Base-by-base conservation (phyloP, 64 coral and sea anemone species). In the Trachythela sp. region DNA sequence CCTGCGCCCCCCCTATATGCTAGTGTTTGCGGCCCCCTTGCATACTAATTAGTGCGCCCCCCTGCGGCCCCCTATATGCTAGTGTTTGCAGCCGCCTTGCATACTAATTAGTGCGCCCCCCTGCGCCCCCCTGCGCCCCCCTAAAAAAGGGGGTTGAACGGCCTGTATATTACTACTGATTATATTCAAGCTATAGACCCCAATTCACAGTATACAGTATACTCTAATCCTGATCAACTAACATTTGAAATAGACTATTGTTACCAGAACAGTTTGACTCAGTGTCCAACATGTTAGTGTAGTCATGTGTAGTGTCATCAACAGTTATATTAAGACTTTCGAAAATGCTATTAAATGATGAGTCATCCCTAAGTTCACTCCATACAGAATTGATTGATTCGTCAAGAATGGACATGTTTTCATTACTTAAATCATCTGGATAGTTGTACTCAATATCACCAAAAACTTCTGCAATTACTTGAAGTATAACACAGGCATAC, bases 341-440 rank as follows among this genome's bases (percentile, higher is more conserved):
- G 42, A 40, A 85, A 38, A 70, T 84, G n/a, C 54, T 41, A 31
- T 85, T 48, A 91, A 40, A 72, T 42, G 87, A 72, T 88, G 91
- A 92, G 13, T 92, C 77, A 88, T 92, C 77, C 80, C 49, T 83
- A 48, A 88, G 71, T 72, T 92, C n/a, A 20, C 49, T 77, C 91
- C 91, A 92, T 75, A 77, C 90, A 60, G 68, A 72, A 72, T 72
- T 72, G 33, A 84, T 72, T 40, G 91, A 40, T 38, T 64, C 52
- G 52, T 88, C 85, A 38, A 83, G 35, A 52, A 92, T 45, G 39
- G 38, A 33, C 13, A 87, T 54, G 20, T 90, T 35, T 68, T 68
- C 89, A n/a, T n/a, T n/a, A 90, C 4, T 84, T 67, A 80, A 51
- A 68, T 83, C 49, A 29, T 90, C 50, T 39, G 59, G 58, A 37